Percentiles rank a stretch among this genome's conserved stretches.
phyloP scores from a whole-genome alignment of 2,113 vertebrate species.

The Pogona vitticeps region DNA sequence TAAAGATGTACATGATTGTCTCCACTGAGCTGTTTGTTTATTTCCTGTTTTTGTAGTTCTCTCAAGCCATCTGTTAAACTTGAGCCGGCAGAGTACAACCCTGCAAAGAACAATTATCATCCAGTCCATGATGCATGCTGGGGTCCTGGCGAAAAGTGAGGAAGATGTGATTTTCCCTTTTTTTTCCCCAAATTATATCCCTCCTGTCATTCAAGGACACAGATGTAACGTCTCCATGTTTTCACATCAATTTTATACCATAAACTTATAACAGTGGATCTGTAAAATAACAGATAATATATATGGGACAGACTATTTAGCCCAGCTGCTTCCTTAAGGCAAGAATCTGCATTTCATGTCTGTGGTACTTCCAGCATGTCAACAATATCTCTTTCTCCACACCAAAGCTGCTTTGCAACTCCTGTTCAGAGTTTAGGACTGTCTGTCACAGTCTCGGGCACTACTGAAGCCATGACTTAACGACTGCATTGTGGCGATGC shows the following conservation, averaged over 20 bases:
- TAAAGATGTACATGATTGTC: neutral
- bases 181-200: too few relatives aligned
- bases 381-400: neutral
- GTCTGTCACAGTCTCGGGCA: neutral
- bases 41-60: constrained; percentile 41
- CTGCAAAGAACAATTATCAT: constrained; percentile 81
- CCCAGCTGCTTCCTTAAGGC: neutral
- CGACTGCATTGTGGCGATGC: neutral
- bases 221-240: neutral
- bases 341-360: neutral
- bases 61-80: constrained; percentile 36
- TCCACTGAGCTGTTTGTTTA: neutral
- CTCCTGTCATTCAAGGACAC: neutral
- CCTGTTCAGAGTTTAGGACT: neutral
- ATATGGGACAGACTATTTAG: neutral
- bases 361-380: neutral
- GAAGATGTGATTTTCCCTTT: too few relatives aligned
- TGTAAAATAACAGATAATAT: neutral
- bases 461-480: neutral
- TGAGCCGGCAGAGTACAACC: constrained; percentile 76
- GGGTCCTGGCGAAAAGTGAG: constrained; percentile 82
- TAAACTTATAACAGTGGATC: neutral
- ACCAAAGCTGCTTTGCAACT: neutral
- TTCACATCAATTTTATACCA: neutral
- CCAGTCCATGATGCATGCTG: constrained; percentile 87